These are phyloP conservation scores for Antheraea pernyi DNA, from an alignment of 1,140 invertebrate genomes.

Conservation along the genomic window DNA sequence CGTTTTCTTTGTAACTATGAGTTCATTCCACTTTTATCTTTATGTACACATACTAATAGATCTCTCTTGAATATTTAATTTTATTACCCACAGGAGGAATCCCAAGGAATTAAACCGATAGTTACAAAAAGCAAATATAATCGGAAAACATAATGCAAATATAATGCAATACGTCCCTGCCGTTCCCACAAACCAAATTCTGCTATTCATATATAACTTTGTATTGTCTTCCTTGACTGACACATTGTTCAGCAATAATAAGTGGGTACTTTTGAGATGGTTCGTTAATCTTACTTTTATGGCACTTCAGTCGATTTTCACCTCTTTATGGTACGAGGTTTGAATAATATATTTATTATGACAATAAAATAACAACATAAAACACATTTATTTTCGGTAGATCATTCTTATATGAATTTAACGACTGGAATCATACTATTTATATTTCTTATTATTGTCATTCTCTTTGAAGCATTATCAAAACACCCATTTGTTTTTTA, in stretches of 20 bases:
- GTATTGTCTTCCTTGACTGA: not conserved
- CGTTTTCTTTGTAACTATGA: too few relatives aligned
- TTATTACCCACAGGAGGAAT: too few relatives aligned
- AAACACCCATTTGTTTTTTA: too few relatives aligned
- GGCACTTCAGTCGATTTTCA: not conserved
- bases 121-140: too few relatives aligned
- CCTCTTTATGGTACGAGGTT: not conserved
- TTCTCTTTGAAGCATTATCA: too few relatives aligned
- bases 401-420: not conserved
- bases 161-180: not conserved
- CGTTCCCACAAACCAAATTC: not conserved
- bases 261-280: slow-evolving; percentile 1
- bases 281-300: not conserved
- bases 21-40: too few relatives aligned
- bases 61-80: too few relatives aligned
- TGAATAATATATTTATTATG: not conserved
- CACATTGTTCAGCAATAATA: not conserved
- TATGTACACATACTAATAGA: too few relatives aligned
- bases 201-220: not conserved
- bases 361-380: not conserved
- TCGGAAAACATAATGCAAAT: not conserved
- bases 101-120: too few relatives aligned
- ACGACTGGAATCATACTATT: not conserved
- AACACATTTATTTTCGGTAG: not conserved
- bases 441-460: not conserved